Base-by-base conservation (phyloP, 2,888 invertebrate species). In the Vesta saturnalis region DNA sequence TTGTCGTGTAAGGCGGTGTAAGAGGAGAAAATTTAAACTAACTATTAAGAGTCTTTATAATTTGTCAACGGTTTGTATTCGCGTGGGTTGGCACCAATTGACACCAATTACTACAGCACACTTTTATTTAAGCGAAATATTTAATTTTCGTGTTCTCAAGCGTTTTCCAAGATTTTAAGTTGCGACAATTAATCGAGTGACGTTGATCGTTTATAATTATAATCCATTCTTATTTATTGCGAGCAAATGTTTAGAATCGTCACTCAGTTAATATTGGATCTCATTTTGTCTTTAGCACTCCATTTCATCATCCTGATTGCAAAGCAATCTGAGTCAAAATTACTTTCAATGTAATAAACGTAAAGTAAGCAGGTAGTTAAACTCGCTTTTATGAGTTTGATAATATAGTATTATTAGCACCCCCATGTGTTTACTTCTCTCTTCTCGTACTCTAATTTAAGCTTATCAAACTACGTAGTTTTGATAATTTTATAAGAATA, bases 401-500 rank as follows among this genome's bases (percentile, higher is more conserved):
- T 39, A 66, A 60, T 60, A 16, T 57, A 60, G 52, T 60, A 60
- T 56, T 60, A 60, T 60, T 60, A 56, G 60, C 60, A 60, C 56
- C 55, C 60, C 22, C 16, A 18, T 16, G 19, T 64, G 58, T 64
- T 65, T 65, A 22, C 52, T 60, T 18, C 30, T 22, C 47, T 60
- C 19, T 47, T 55, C 35, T 49, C 55, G 35, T 39, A 22, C 21
- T n/a, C 47, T 55, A 30, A 14, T 55, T 56, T 56, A 23, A 55
- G 18, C 18, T 21, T 60, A 60, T 60, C 54, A 10, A 39, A 23
- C 8, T 23, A 23, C 39, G 39, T n/a, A 1, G 8, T 39, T 39
- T n/a, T 1, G n/a, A 8, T 39, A n/a, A 39, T 39, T 39, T 39
- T n/a, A 23, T 8, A 23, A 23, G 8, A 23, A 23, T n/a, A n/a